Evolutionary conservation across 1,140 invertebrate species (phyloP), one percentile per base, ranked within the genome.

Genomic region (Drosophila nigrodunni): DNA sequence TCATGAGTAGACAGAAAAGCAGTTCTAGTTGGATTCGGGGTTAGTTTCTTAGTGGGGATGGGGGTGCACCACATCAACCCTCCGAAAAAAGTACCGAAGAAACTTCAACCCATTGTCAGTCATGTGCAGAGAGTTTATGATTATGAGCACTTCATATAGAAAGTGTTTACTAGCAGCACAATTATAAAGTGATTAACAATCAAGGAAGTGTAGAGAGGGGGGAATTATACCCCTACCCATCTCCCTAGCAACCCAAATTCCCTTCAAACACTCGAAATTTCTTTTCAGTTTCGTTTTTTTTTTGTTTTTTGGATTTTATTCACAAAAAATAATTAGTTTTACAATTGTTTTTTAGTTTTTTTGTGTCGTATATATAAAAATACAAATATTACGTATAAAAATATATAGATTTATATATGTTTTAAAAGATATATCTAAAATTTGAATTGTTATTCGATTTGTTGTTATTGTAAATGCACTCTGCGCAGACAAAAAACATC

Each of bases 311-410:
- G n/a, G 50, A 25, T 59, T 77, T 70, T 73, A 67, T 76, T 74
- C 13, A 25, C 9, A 66, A 68, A 43, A 60, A 30, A 39, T 47
- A 50, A 43, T 35, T 25, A 15, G 35, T 46, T 82, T 74, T 82
- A 78, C 79, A 82, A 77, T 82, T 82, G 69, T 54, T 25, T 52
- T 54, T 54, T 54, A 8, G 13, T 52, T 30, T 25, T 79, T 59
- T 41, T 50, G 47, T 76, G 57, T 65, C 47, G 61, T 82, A 66
- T 57, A 18, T 68, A 61, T 43, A 77, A 79, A 82, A 79, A 78
- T 80, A 86, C 21, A 78, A 75, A 50, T 68, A 71, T 80, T 80
- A 88, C 74, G 74, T 88, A 88, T 88, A 88, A 88, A 88, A 88
- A 87, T 80, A 82, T 65, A 65, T 67, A 68, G 54, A 60, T 62